A percentile compares a stretch with the other conserved stretches of the same genome.
These are phyloP conservation scores for Saccostrea cuccullata DNA, from an alignment of 1,140 invertebrate genomes.

Conservation along the genomic window DNA sequence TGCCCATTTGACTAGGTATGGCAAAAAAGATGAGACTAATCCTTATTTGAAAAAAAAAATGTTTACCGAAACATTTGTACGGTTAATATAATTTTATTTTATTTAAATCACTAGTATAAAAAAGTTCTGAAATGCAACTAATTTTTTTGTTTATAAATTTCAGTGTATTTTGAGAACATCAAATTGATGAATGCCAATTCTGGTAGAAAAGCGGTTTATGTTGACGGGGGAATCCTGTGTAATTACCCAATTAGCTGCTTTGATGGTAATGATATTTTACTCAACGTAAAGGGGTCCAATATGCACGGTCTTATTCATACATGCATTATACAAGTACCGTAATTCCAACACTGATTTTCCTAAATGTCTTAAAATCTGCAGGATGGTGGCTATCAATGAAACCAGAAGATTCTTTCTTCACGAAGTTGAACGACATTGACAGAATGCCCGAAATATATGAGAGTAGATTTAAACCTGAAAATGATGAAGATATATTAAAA, in stretches of 20 bases:
- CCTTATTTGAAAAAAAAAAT: too few species aligned
- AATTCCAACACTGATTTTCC: background rate
- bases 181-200: background rate
- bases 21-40: too few species aligned
- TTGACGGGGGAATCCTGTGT: background rate
- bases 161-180: background rate
- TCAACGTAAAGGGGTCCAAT: background rate
- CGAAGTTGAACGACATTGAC: background rate
- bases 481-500: background rate
- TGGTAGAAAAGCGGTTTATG: background rate
- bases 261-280: background rate
- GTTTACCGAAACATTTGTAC: too few species aligned
- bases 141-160: background rate
- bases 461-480: background rate
- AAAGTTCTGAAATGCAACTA: too few species aligned
- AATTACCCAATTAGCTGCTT: background rate
- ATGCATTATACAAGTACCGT: background rate
- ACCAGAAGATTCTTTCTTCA: background rate
- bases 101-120: too few species aligned
- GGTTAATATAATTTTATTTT: too few species aligned
- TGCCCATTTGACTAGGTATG: too few species aligned
- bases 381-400: background rate
- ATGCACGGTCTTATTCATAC: too few species aligned
- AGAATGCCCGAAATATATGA: background rate
- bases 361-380: background rate